Evolutionary conservation across 30 jellyfish, hydroid and myxozoan species (phyloP), one percentile per base, ranked within the genome.

Genomic region (Pelagia noctiluca): DNA sequence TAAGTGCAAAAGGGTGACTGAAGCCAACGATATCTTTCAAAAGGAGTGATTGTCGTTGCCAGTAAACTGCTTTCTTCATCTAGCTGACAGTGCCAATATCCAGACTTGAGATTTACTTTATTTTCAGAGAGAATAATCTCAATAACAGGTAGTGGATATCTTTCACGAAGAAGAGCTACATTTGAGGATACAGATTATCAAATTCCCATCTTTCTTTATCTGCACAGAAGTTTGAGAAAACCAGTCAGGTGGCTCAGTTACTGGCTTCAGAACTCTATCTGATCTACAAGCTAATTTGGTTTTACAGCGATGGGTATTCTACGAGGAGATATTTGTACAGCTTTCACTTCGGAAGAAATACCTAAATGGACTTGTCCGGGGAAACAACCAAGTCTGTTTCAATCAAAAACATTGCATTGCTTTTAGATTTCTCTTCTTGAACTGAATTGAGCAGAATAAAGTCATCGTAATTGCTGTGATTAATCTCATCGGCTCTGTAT

Each of bases 241-340:
- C 88, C 78, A 49, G 24, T 76, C 77, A 50, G 63, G 50, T 76
- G 88, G 88, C 62, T 54, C 79, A 19, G 88, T 76, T 7, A 53
- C 88, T 50, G 61, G 76, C 63, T 33, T 54, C 32, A 76, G 49
- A 19, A 76, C 71, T 21, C 66, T 33, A n/a, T n/a, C 34, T 76
- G 76, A 34, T 76, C 88, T 33, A 76, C 77, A 23, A 76, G 77
- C 63, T 34, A 21, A 54, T 73, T 73, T 22, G 71, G 73, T 30
- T 50, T 26, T 19, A 46, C 24, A 23, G 85, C 69, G 32, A 73
- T 16, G 34, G 85, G 85, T 46, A 73, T 73, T 36, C 73, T 11
- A 73, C 85, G 50, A 47, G 85, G 74, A 33, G 85, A 63, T 28
- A 68, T 38, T 42, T 68, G 81, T 31, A 68, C 31, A 68, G 63